Evolutionary conservation across 2,797 vertebrate species (phyloP), one percentile per base, ranked within the genome.

Genomic region (Alfaro cultratus): DNA sequence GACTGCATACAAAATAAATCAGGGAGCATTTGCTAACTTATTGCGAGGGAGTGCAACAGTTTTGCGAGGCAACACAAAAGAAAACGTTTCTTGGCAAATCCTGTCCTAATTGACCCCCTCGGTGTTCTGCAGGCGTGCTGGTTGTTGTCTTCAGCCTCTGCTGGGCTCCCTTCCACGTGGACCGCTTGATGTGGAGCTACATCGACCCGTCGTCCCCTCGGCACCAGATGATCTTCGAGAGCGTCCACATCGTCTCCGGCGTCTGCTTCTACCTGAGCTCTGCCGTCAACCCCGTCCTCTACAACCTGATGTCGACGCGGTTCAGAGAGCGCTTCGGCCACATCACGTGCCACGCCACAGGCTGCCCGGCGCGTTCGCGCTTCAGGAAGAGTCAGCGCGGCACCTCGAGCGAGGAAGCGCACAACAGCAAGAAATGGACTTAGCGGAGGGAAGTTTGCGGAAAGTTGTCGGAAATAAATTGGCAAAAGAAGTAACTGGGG

Each of bases 261-360:
- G 85, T 97, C 80, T 96, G 96, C 92, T 98, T 99, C 96, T 99
- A 99, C 93, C 91, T 99, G 76, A 96, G 97, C 93, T 97, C 97
- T 0, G 97, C 96, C 0, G 83, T 96, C 87, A 99, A 99, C 91
- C 97, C 98, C 4, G 92, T 99, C 83, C 96, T 98, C 46, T 98
- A 99, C 94, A 98, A 96, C 92, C 94, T 99, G 88, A 97, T 99
- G 97, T 99, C 98, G 87, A 97, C 95, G 0, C 96, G 96, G 53
- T 99, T 99, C 94, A 95, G 96, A 4, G 97, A 98, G 89, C 96
- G 96, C 95, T 99, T 98, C 94, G 87, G 87, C 72, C 96, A 97
- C 57, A 83, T 95, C 10, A 96, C 97, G 77, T 97, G 97, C 80
- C 21, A 2, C 0, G 83, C 1, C 0, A 71, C 62, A 0, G 62